Conservation (phyloP, 2,888 invertebrate genomes). For the Platycheirus albimanus region DNA sequence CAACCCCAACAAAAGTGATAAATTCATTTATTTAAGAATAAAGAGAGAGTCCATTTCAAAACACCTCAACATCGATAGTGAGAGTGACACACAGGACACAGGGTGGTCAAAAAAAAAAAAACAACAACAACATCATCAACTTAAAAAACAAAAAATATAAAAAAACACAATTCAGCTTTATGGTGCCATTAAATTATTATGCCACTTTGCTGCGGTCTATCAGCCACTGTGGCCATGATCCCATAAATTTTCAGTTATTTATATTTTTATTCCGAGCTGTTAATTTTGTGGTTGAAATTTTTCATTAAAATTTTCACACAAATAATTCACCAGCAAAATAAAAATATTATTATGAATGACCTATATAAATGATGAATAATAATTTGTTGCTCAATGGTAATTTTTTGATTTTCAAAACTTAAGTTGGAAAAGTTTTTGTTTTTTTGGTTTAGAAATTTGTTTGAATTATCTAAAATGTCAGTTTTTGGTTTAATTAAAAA, state of each 20-base stretch:
- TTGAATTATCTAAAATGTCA: constrained; percentile 27
- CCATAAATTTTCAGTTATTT: constrained; percentile 72
- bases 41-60: constrained; percentile 35
- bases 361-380: constrained; percentile 33
- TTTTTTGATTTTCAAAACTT: constrained; percentile 15
- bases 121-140: background rate
- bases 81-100: constrained; percentile 20
- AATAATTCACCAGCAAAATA: constrained; percentile 34
- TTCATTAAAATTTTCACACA: constrained; percentile 73
- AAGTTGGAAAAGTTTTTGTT: background rate
- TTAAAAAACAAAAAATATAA: constrained; percentile 20
- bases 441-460: background rate
- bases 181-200: constrained; percentile 71
- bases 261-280: constrained; percentile 64
- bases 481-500: constrained; percentile 42
- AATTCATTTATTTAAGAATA: constrained; percentile 62
- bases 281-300: constrained; percentile 71
- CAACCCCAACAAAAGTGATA: constrained; percentile 59
- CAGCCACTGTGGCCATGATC: constrained; percentile 66
- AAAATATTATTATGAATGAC: constrained; percentile 24
- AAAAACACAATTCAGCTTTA: constrained; percentile 51
- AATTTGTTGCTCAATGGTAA: constrained; percentile 7
- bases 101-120: no score
- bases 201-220: constrained; percentile 70
- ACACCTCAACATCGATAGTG: constrained; percentile 36